Evolutionary conservation across 2,113 vertebrate genomes (phyloP), one percentile per base, ranked within the genome.

Genomic region (Oreochromis aureus): DNA sequence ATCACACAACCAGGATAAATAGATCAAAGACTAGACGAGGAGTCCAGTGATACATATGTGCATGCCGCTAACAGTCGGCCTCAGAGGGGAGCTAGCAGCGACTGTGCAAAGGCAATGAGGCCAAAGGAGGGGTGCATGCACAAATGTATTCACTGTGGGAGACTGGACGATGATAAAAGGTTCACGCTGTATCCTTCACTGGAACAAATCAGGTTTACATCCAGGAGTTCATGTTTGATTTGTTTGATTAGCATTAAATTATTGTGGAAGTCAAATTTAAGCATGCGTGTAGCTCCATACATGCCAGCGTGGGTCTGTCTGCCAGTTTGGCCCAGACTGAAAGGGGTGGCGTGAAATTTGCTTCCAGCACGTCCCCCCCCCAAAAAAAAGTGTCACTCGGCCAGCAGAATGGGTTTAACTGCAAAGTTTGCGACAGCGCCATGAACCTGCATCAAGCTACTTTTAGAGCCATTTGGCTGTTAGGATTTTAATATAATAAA

Each of bases 21-120:
- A 90, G 55, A 92, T 91, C 87, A 93, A 86, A 73, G 80, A 59
- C 34, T 46, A 34, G 71, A 76, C 48, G 83, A 59, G 39, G 24
- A 82, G 27, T 22, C 85, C 80, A 59, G 51, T 11, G 56, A 89
- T 66, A 85, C 86, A 85, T 86, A 87, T 88, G 88, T 90, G 78
- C 85, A 76, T 39, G 59, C 36, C 83, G 39, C 58, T 71, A 85
- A 51, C 44, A 69, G 69, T 89, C 54, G 82, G 73, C 61, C 46
- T 48, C 24, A 1, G 36, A 41, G 22, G 63, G 39, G 19, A 18
- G n/a, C 71, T 30, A 58, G 58, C 58, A 51, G 30, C 41, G 27
- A 73, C 84, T 71, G 56, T 58, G 56, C 48, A 89, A 82, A 69
- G 46, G 73, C 51, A 82, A 55, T 11, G 32, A 79, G 82, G 86